Evolutionary conservation across 23 tunicate genomes (phyloP).

Genomic region (Trididemnum clinides): DNA sequence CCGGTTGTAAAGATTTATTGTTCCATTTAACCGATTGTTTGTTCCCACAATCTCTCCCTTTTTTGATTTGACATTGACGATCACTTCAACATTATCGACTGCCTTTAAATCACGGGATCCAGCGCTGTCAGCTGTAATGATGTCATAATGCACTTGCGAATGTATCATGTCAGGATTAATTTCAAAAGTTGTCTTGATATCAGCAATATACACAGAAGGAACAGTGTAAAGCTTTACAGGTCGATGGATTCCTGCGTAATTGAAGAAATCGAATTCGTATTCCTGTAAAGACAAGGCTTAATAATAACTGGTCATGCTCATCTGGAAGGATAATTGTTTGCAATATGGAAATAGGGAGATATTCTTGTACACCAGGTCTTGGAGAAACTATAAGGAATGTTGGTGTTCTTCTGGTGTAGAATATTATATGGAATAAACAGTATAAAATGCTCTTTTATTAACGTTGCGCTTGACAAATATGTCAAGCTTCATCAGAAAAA

Average conservation of each 20-base stretch:
- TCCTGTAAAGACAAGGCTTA: constrained; percentile 50
- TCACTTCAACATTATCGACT: neutral
- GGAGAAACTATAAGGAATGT: too few relatives aligned
- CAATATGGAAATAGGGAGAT: too few relatives aligned
- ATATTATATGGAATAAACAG: too few relatives aligned
- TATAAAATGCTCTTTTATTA: too few relatives aligned
- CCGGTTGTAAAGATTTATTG: constrained; percentile 33
- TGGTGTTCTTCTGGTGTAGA: too few relatives aligned
- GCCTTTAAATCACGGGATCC: neutral
- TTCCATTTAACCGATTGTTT: constrained; percentile 29
- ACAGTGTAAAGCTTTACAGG: constrained; percentile 90
- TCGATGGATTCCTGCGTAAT: constrained; percentile 96
- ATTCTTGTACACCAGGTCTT: too few relatives aligned
- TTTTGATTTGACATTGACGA: constrained; percentile 5
- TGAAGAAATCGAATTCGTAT: constrained; percentile 89
- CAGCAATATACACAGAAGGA: constrained; percentile 34
- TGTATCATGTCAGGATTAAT: constrained; percentile 7
- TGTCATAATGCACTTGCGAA: constrained; percentile 16
- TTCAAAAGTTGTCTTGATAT: constrained; percentile 26
- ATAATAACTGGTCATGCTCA: too few relatives aligned
- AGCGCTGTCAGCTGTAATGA: neutral
- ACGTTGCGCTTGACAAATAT: too few relatives aligned
- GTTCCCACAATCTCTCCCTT: constrained; percentile 17
- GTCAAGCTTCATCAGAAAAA: too few relatives aligned
- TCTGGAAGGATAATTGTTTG: too few relatives aligned